These are phyloP conservation scores for Aspidapion aeneum DNA, from an alignment of 2,888 invertebrate genomes.

Conservation along the genomic window DNA sequence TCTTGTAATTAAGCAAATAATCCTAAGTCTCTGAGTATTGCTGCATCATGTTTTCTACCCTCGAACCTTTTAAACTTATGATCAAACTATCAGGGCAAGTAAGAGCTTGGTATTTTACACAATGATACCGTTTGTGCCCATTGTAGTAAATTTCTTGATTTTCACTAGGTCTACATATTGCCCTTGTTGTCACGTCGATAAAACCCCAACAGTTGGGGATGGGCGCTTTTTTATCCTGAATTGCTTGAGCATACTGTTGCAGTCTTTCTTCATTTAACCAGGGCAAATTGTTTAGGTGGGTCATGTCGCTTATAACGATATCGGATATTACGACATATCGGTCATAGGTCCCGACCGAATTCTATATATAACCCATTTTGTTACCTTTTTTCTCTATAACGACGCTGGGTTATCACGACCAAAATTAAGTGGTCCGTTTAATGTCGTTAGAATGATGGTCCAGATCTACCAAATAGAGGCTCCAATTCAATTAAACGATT, in stretches of 20 bases:
- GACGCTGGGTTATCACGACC: too few species aligned
- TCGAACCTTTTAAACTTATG: slow-evolving; percentile 20
- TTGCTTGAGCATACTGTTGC: slow-evolving; percentile 11
- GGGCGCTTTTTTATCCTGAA: slow-evolving; percentile 13
- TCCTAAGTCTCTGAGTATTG: slow-evolving; percentile 23
- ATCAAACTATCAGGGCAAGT: slow-evolving; percentile 28
- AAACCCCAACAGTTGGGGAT: slow-evolving; percentile 27
- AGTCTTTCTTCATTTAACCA: slow-evolving; percentile 14
- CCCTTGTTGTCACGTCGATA: slow-evolving; percentile 19
- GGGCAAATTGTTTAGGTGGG: slow-evolving; percentile 5
- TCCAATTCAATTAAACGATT: slow-evolving; percentile 20
- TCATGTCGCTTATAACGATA: too few species aligned
- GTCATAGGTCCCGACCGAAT: too few species aligned
- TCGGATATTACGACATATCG: too few species aligned
- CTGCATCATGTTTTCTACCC: slow-evolving; percentile 27
- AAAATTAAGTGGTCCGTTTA: too few species aligned
- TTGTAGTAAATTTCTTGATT: slow-evolving; percentile 12
- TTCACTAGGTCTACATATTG: slow-evolving; percentile 23
- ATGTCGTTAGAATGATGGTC: too few species aligned
- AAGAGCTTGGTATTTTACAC: slow-evolving; percentile 29
- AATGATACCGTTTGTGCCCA: slow-evolving; percentile 24
- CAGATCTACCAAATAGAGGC: slow-evolving; percentile 12
- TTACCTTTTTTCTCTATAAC: too few species aligned
- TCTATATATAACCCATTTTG: too few species aligned
- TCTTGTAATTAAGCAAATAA: slow-evolving; percentile 23